Evolutionary conservation across 1,140 invertebrate genomes (phyloP).

Genomic region (Tetragnatha versicolor): DNA sequence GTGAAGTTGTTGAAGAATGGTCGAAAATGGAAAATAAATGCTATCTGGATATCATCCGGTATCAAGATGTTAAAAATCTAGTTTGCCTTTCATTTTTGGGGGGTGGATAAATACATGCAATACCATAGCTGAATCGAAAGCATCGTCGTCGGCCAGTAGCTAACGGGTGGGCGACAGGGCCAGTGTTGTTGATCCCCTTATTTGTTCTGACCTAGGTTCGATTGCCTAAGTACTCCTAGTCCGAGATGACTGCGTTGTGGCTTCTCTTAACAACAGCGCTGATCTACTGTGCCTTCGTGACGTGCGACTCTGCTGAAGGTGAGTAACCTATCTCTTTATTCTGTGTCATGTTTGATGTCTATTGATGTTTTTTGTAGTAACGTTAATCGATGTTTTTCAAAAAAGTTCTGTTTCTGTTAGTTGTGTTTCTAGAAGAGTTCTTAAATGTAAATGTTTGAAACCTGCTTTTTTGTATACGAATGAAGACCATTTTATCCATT

Average conservation of each 20-base stretch:
- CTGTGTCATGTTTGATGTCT: neutral
- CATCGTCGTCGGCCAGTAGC: slow-evolving; percentile 7
- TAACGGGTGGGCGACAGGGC: neutral
- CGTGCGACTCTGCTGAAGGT: slow-evolving; percentile 37
- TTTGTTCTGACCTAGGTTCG: slow-evolving; percentile 37
- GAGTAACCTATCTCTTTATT: slow-evolving; percentile 38
- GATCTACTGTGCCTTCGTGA: slow-evolving; percentile 37
- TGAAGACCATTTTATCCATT: too few relatives aligned
- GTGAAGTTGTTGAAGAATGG: too few relatives aligned
- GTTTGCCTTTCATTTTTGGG: too few relatives aligned
- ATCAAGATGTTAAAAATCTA: too few relatives aligned
- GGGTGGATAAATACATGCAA: too few relatives aligned
- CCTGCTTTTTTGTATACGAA: too few relatives aligned
- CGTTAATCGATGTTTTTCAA: neutral
- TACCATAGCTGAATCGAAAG: too few relatives aligned
- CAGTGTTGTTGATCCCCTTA: neutral
- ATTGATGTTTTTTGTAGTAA: neutral
- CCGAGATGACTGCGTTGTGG: slow-evolving; percentile 37
- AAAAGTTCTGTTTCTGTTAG: neutral
- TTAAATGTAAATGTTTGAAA: too few relatives aligned
- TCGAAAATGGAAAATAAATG: too few relatives aligned
- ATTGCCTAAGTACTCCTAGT: slow-evolving; percentile 39
- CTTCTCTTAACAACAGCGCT: slow-evolving; percentile 33
- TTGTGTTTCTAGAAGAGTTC: neutral
- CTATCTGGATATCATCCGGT: too few relatives aligned